Percentiles rank a stretch among this genome's conserved stretches.
phyloP scores from a whole-genome alignment of 2,888 invertebrate genomes.

The Apamea epomidion region DNA sequence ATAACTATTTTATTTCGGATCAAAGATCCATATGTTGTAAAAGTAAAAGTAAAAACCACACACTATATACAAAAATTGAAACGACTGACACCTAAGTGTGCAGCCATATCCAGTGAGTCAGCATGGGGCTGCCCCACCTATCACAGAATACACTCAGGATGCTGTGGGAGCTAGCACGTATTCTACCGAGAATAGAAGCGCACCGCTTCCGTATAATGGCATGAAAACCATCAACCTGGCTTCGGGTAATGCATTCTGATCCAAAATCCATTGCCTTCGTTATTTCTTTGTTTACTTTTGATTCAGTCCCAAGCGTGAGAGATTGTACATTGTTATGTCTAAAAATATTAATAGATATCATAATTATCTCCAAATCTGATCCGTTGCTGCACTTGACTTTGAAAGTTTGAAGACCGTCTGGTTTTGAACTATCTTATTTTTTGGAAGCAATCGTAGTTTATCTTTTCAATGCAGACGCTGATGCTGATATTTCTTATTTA shows the following conservation, averaged over 20 bases:
- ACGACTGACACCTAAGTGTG: no score
- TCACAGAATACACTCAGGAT: no score
- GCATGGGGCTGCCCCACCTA: no score
- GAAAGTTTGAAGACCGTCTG: slow-evolving; percentile 11
- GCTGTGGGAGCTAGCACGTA: no score
- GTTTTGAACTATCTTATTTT: slow-evolving; percentile 24
- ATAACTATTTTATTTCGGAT: no score
- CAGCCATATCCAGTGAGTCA: no score
- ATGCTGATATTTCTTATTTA: neutral
- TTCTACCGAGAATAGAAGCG: no score
- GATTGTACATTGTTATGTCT: neutral
- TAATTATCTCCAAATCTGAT: slow-evolving; percentile 41
- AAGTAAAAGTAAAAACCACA: no score
- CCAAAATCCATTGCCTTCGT: slow-evolving; percentile 8
- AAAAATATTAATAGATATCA: slow-evolving; percentile 23
- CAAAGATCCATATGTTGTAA: no score
- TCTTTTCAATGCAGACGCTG: neutral
- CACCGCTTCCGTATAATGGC: no score
- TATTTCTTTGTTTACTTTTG: slow-evolving; percentile 20
- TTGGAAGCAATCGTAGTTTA: neutral
- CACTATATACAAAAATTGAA: no score
- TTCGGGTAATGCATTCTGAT: neutral
- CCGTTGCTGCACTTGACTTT: slow-evolving; percentile 38
- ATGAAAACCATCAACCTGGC: no score
- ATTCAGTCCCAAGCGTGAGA: slow-evolving; percentile 21